Evolutionary conservation across 2,888 invertebrate genomes (phyloP).

Genomic region (Sinhomidia bicolor): DNA sequence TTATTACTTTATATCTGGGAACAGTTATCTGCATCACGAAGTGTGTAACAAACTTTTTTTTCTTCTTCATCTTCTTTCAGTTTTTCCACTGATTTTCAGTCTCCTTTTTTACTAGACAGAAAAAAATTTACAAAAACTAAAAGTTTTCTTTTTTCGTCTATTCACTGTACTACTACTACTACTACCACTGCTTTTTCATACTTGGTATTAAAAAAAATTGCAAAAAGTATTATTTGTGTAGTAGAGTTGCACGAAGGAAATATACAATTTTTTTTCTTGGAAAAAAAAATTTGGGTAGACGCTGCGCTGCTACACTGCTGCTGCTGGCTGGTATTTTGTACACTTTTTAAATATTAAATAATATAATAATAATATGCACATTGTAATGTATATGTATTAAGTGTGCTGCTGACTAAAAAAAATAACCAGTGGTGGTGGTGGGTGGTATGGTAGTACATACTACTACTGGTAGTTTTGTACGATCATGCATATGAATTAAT

Average conservation of each 20-base stretch:
- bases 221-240: neutral
- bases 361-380: no score
- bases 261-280: neutral
- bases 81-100: constrained; percentile 21
- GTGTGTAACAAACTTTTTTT: constrained; percentile 59
- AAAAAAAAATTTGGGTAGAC: neutral
- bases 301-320: no score
- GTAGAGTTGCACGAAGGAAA: neutral
- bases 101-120: constrained; percentile 31
- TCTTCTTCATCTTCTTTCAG: no score
- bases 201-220: constrained; percentile 4
- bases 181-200: neutral
- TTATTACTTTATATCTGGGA: constrained; percentile 32
- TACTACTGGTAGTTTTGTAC: neutral
- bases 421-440: neutral
- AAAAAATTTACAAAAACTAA: constrained; percentile 31
- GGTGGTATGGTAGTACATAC: neutral
- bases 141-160: neutral
- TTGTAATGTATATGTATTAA: neutral
- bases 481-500: constrained; percentile 52
- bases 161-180: no score
- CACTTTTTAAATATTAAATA: no score
- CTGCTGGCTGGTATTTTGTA: neutral
- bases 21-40: constrained; percentile 66
- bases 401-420: neutral